Evolutionary conservation across 2,888 invertebrate genomes (phyloP), one percentile per base, ranked within the genome.

Genomic region (Lomographa bimaculata): DNA sequence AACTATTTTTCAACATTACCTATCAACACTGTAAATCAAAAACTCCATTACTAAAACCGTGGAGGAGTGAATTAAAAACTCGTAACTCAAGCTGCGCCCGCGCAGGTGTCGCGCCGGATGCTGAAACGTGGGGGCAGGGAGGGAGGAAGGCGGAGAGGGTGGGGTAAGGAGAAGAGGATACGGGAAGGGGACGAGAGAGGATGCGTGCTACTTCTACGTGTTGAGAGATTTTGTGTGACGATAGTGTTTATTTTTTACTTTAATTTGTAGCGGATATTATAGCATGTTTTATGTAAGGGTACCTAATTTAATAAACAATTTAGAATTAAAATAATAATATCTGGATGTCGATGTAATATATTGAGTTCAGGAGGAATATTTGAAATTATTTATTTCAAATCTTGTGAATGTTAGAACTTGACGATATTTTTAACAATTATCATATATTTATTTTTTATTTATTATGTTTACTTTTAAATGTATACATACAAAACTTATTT

Each of bases 101-200:
- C 83, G 87, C 87, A 89, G 86, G 87, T 89, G 87, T 79, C 71
- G 51, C 65, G 70, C 83, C 89, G 87, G 87, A 87, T 80, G 74
- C 81, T 82, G 85, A 79, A 85, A 76, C 61, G 50, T 39, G 8
- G 32, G 40, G 53, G 48, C 32, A 57, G 50, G 36, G 48, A 41
- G 34, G 20, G 37, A 20, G 28, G 24, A 44, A 43, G 27, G 43
- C 46, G 45, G 42, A 29, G 46, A 14, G 14, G 14, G n/a, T n/a
- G n/a, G n/a, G n/a, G n/a, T n/a, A 39, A 9, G 32, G 39, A 52
- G 48, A 32, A 57, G 50, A 35, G 48, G 40, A 32, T 19, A 36
- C 20, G 29, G 25, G 43, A 44, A 27, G 43, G 47, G 45, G 41
- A 29, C 44, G 37, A 36, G 20, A 39, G 46, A 46, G 75, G 72